Percentiles rank a stretch among this genome's conserved stretches.
phyloP scores from a whole-genome alignment of 2,888 invertebrate genomes.

The Biston stratarius region DNA sequence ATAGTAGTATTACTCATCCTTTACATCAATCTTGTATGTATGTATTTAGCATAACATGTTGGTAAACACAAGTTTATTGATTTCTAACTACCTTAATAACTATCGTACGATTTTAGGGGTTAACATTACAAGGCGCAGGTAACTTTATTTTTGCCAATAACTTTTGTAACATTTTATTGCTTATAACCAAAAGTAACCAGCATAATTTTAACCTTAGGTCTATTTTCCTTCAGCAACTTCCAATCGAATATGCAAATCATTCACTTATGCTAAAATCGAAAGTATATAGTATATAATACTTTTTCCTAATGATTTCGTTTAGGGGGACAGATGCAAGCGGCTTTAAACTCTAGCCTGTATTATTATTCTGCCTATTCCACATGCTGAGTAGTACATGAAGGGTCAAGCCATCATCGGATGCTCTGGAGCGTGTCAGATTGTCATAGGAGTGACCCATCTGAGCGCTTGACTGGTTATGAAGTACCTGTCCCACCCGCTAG shows the following conservation, averaged over 20 bases:
- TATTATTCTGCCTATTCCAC: conserved; percentile 26
- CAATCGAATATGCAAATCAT: background rate
- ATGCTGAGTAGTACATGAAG: conserved; percentile 28
- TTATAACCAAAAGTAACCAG: background rate
- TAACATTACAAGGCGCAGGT: background rate
- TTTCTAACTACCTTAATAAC: too few species aligned
- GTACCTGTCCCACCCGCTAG: conserved; percentile 9
- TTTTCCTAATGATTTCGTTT: conserved; percentile 1
- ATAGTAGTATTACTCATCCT: too few species aligned
- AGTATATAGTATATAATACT: background rate
- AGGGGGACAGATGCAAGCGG: conserved; percentile 10
- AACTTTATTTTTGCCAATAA: background rate
- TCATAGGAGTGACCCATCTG: conserved; percentile 38
- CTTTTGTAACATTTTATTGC: background rate
- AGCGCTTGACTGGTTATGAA: conserved; percentile 9
- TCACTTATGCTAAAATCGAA: too few species aligned
- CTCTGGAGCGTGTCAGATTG: conserved; percentile 41
- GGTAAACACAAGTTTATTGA: too few species aligned
- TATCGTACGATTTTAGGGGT: too few species aligned
- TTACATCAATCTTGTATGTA: too few species aligned
- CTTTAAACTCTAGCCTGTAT: conserved; percentile 11
- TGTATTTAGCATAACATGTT: too few species aligned
- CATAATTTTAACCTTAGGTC: background rate
- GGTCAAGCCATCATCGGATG: conserved; percentile 36
- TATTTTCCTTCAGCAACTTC: background rate